Conservation (phyloP, 2,888 invertebrate species). For the Caenorhabditis sp. region DNA sequence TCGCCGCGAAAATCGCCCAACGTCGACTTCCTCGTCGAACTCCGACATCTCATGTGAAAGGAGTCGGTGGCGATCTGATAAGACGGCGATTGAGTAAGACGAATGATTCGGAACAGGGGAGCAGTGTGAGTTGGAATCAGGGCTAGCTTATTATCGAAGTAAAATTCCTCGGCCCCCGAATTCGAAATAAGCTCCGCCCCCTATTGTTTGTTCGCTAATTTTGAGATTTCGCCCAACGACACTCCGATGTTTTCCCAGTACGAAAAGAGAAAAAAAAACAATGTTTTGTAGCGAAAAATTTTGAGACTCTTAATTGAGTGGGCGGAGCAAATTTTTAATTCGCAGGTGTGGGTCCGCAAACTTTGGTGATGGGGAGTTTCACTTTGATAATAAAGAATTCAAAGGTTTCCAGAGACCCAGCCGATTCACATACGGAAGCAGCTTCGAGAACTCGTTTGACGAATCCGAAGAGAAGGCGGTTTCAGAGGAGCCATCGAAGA, state of each 20-base stretch:
- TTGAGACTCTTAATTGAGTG: no score
- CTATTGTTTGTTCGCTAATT: no score
- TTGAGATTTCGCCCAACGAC: no score
- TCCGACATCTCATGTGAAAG: conserved; percentile 64
- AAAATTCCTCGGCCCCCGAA: no score
- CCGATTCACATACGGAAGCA: conserved; percentile 13
- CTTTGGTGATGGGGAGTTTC: no score
- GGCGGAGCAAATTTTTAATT: no score
- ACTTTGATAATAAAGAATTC: background rate
- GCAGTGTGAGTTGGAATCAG: conserved; percentile 4
- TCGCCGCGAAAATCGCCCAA: conserved; percentile 58
- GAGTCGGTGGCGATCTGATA: conserved; percentile 42
- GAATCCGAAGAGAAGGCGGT: conserved; percentile 2
- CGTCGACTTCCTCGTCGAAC: conserved; percentile 60
- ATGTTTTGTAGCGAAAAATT: no score
- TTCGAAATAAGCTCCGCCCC: no score
- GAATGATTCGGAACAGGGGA: conserved; percentile 27
- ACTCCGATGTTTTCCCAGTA: no score
- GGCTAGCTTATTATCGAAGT: background rate
- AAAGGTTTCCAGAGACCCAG: conserved; percentile 22
- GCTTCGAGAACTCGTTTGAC: conserved; percentile 30
- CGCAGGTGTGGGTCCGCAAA: no score
- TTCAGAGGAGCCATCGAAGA: background rate
- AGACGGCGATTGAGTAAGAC: conserved; percentile 57
- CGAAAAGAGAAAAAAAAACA: no score